Base-by-base conservation (phyloP, 2,113 vertebrate genomes). In the Bucco capensis region DNA sequence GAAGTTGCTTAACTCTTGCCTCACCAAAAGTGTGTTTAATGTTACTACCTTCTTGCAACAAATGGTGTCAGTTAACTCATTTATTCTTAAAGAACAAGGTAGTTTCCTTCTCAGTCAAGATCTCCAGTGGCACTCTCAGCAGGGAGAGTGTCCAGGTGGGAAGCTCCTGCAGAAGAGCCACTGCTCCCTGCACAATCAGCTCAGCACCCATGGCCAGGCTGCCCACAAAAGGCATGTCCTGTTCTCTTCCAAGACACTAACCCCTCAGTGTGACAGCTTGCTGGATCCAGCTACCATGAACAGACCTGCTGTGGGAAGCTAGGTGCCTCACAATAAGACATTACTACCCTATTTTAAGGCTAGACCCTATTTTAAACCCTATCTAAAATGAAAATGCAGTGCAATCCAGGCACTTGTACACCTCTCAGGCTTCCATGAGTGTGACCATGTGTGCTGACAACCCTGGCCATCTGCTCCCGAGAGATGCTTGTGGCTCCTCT, bases 1-100 rank as follows among this genome's bases (percentile, higher is more conserved):
- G 28, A 72, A 11, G 19, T 53, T 92, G 58, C 66, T 88, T 95
- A 95, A 96, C 61, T 17, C 78, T 64, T 95, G 84, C 80, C 47
- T 90, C 47, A 67, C 78, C 64, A 64, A 72, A 92, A 77, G 57
- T 7, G 27, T 19, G 67, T 24, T 86, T 81, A 49, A 21, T 30
- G 50, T 87, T 61, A 17, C 22, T n/a, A 61, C 18, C 7, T 65
- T 30, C 51, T 83, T 9, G 51, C 87, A 85, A 51, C 67, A 42
- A 83, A 83, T 54, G 1, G 35, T 65, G 21, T 35, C 15, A 65
- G 65, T 67, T 65, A 53, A 86, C 10, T 57, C 21, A 67, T 60
- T 44, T 56, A 21, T 54, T 89, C 74, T 62, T 62, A 44, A 64
- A 87, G 57, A 71, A 28, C n/a, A 57, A 58, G 54, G 88, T 49